Conservation (phyloP, 92 coral and sea anemone species). For the Porites lobata region DNA sequence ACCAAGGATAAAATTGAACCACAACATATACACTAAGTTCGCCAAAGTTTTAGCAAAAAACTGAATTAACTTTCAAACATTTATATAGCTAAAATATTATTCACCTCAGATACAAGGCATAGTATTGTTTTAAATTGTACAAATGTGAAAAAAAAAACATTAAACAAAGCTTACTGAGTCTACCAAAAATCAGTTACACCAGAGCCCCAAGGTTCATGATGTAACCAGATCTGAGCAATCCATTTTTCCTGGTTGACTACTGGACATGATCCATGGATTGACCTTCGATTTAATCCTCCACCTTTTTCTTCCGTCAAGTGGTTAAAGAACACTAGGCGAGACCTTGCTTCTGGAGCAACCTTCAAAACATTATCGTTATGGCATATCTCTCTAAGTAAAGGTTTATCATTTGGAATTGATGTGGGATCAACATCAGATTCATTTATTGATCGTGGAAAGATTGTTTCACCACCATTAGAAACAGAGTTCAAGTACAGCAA, state of each 20-base stretch:
- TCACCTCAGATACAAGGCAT: too few relatives aligned
- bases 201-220: slow-evolving; percentile 68
- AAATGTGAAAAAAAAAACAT: too few relatives aligned
- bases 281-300: slow-evolving; percentile 61
- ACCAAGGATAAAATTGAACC: too few relatives aligned
- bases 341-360: slow-evolving; percentile 59
- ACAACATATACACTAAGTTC: too few relatives aligned
- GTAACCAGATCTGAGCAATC: slow-evolving; percentile 87
- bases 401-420: slow-evolving; percentile 32
- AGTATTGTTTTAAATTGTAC: too few relatives aligned
- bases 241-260: slow-evolving; percentile 71
- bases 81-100: too few relatives aligned
- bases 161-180: neutral
- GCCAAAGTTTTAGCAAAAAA: too few relatives aligned
- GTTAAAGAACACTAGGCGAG: slow-evolving; percentile 71
- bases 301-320: slow-evolving; percentile 42
- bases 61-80: too few relatives aligned
- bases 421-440: slow-evolving; percentile 9
- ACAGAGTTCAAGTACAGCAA: slow-evolving; percentile 78
- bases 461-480: slow-evolving; percentile 74
- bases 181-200: slow-evolving; percentile 56
- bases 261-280: slow-evolving; percentile 85
- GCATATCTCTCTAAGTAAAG: slow-evolving; percentile 66
- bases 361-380: slow-evolving; percentile 38
- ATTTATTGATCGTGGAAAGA: slow-evolving; percentile 78